Evolutionary conservation across 2,888 invertebrate genomes (phyloP).

Genomic region (Torymus auratus): DNA sequence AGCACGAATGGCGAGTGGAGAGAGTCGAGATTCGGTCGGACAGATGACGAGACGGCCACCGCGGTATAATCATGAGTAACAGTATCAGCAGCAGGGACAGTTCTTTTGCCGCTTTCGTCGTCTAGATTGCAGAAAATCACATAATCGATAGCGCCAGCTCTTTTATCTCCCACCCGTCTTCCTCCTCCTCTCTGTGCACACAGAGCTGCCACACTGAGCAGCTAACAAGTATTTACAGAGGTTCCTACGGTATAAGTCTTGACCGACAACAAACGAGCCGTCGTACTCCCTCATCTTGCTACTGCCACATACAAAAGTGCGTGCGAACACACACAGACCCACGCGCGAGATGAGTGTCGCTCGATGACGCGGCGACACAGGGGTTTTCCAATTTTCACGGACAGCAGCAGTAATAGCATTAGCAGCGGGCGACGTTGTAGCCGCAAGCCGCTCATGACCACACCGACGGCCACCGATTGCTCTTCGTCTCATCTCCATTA

Average conservation of each 20-base stretch:
- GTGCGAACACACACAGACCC: too few species aligned
- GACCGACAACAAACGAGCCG: too few species aligned
- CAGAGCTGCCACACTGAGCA: too few species aligned
- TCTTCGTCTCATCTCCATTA: not conserved
- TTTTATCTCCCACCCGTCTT: not conserved
- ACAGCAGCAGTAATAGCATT: too few species aligned
- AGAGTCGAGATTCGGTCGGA: slow-evolving; percentile 25
- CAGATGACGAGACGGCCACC: not conserved
- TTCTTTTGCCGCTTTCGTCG: not conserved
- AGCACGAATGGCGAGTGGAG: slow-evolving; percentile 12
- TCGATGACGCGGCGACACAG: too few species aligned
- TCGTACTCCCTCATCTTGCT: too few species aligned
- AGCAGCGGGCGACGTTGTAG: too few species aligned
- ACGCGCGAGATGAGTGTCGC: too few species aligned
- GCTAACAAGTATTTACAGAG: slow-evolving; percentile 43
- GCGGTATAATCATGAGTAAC: slow-evolving; percentile 10
- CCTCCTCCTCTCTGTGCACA: not conserved
- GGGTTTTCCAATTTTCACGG: too few species aligned
- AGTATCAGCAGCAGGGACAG: not conserved
- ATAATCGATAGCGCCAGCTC: slow-evolving; percentile 32
- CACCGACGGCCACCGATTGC: too few species aligned
- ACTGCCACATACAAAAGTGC: too few species aligned
- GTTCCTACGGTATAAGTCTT: not conserved
- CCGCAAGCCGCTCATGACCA: too few species aligned
- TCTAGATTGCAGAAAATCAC: slow-evolving; percentile 44